Evolutionary conservation across 2,113 vertebrate genomes (phyloP).

Genomic region (Lagopus leucura): DNA sequence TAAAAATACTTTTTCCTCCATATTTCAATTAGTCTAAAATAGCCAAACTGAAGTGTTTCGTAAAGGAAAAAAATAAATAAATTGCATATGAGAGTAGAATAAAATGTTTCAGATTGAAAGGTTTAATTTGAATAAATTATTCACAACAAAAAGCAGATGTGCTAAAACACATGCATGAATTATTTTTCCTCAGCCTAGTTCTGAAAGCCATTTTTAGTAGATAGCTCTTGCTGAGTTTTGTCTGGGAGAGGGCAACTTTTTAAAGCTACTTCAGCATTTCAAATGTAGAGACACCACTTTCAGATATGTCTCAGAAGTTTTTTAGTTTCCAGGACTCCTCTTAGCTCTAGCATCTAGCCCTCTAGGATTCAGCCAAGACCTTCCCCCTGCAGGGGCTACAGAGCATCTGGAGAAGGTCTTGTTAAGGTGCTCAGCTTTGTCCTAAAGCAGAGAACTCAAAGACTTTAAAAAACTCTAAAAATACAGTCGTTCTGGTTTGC

Average conservation of each 20-base stretch:
- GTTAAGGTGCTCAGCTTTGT: neutral
- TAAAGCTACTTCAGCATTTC: neutral
- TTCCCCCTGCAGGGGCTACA: rapidly evolving
- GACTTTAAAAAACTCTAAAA: neutral
- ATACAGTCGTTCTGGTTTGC: neutral
- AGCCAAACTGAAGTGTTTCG: neutral
- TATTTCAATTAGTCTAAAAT: neutral
- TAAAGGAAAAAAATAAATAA: neutral
- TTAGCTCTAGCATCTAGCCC: neutral
- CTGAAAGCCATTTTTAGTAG: neutral
- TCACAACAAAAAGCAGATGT: neutral
- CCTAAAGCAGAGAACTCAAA: neutral
- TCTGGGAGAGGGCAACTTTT: neutral
- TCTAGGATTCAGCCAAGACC: neutral
- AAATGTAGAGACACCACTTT: neutral
- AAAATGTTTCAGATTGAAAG: neutral
- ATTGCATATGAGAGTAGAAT: neutral
- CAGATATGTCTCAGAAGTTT: neutral
- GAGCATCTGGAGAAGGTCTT: neutral
- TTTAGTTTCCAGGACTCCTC: neutral
- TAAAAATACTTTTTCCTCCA: neutral
- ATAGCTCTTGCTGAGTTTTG: neutral
- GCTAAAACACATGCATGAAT: neutral
- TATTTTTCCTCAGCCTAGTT: neutral
- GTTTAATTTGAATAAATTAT: neutral